Evolutionary conservation across 1,140 invertebrate species (phyloP).

Genomic region (Sinonovacula constricta): DNA sequence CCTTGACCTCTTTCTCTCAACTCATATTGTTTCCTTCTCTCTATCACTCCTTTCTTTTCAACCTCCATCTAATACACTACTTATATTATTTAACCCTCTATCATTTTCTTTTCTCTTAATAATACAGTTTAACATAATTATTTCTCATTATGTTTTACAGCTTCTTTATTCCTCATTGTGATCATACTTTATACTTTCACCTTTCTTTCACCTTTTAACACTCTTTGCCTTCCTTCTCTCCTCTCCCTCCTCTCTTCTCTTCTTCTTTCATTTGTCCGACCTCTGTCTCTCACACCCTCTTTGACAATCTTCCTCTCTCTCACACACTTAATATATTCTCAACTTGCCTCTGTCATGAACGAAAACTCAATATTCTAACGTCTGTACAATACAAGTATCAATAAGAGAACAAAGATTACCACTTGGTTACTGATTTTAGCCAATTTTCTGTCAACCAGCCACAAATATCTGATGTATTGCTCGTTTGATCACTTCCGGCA

Average conservation of each 20-base stretch:
- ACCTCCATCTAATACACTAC: not conserved
- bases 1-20: no score
- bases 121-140: not conserved
- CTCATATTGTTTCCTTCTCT: not conserved
- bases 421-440: no score
- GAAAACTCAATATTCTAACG: no score
- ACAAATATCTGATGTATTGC: no score
- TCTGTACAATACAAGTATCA: no score
- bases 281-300: not conserved
- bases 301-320: not conserved
- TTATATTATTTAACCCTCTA: not conserved
- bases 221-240: not conserved
- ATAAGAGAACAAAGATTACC: no score
- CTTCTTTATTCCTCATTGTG: no score
- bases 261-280: not conserved
- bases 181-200: not conserved
- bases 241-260: conserved; percentile 1
- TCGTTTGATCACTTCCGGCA: no score
- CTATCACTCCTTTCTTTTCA: not conserved
- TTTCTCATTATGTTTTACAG: not conserved
- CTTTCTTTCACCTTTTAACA: not conserved
- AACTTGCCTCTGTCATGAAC: no score
- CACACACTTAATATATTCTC: no score
- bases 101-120: not conserved
- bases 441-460: no score